phyloP scores from a whole-genome alignment of 2,888 invertebrate species.

The Hecatera dysodea region DNA sequence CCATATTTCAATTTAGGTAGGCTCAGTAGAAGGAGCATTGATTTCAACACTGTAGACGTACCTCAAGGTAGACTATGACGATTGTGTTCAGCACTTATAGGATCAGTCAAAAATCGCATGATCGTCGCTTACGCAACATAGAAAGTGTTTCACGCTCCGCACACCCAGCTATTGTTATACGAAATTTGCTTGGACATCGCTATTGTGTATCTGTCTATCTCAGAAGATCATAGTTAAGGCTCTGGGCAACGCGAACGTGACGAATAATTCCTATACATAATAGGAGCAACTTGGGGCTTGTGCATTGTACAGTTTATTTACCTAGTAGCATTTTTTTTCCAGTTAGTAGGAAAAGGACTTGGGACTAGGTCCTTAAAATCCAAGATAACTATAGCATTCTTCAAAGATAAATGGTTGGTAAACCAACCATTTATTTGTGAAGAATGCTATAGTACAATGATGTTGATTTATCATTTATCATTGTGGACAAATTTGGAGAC shows the following conservation, averaged over 20 bases:
- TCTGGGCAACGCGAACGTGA: neutral
- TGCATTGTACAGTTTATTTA: neutral
- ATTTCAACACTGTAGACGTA: neutral
- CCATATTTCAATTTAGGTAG: no score
- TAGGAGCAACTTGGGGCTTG: neutral
- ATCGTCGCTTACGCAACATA: constrained; percentile 73
- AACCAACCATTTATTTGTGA: no score
- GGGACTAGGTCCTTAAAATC: no score
- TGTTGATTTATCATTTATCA: no score
- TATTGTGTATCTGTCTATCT: constrained; percentile 57
- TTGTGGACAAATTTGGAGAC: no score
- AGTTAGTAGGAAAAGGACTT: no score
- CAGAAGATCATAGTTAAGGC: constrained; percentile 35
- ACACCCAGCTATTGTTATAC: constrained; percentile 74
- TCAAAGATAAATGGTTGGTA: no score
- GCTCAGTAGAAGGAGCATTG: neutral
- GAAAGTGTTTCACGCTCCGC: constrained; percentile 76
- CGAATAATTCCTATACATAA: neutral
- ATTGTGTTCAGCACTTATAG: constrained; percentile 36
- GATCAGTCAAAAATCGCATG: constrained; percentile 61
- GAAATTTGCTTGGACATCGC: constrained; percentile 71
- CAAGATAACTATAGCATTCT: no score
- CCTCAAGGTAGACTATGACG: constrained; percentile 5
- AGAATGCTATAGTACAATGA: no score
- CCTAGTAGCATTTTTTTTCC: no score